Evolutionary conservation across 2,113 vertebrate genomes (phyloP), one percentile per base, ranked within the genome.

Genomic region (Charadrius vociferus): DNA sequence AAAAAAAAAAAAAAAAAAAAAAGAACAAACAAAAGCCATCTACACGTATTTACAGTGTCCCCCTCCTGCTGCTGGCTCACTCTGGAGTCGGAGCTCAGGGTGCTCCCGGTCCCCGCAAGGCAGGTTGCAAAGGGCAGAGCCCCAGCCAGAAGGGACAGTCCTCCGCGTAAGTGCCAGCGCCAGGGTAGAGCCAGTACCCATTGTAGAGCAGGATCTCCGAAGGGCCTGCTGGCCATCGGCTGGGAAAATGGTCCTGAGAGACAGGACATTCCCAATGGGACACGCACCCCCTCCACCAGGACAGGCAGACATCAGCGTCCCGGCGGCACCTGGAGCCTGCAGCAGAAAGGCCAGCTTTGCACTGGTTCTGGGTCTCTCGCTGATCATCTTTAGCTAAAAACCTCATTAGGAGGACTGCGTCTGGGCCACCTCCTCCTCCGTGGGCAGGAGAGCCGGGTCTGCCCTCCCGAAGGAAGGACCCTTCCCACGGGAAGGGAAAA

Each of bases 101-200:
- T 27, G 22, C 0, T 0, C 50, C 65, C 0, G 0, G 34, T 8
- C 22, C 45, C n/a, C 47, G 29, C 23, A 1, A 39, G 49, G 59
- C 6, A 1, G 37, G 62, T 34, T 24, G 67, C 59, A 49, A 39
- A 59, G 24, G 49, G 68, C 68, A 88, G 49, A 72, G 52, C 49
- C 39, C 27, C 0, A 0, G 37, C 22, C 1, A 1, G 62, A 88
- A 61, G 65, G 47, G 56, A 56, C 75, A 81, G 90, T 90, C 58
- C 52, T 92, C 0, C 0, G 62, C 3, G 0, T 47, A 34, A 91
- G 59, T n/a, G n/a, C 88, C 92, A 94, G 94, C 82, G 81, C 88
- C 82, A 41, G 75, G 71, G 43, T 45, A 45, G 16, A 45, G 43
- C 43, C 43, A 45, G 43, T 45, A 45, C 43, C 43, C 14, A 0